Conservation (phyloP, 2,797 vertebrate species). For the Notamacropus eugenii region DNA sequence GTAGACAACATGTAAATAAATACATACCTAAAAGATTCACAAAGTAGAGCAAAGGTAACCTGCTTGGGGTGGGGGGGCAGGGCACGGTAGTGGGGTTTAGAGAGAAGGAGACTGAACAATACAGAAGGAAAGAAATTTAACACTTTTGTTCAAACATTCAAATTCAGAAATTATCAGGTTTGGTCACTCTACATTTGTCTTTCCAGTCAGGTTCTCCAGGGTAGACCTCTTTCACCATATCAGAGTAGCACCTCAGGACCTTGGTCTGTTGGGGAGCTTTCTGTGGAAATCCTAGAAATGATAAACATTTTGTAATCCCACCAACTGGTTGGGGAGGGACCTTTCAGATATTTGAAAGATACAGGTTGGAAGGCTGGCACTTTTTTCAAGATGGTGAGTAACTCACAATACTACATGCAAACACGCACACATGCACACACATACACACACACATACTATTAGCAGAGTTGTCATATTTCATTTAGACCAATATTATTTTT, state of each 20-base stretch:
- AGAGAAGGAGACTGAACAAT: neutral
- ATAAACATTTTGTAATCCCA: neutral
- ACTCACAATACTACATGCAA: neutral
- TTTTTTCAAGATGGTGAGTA: neutral
- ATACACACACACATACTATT: neutral
- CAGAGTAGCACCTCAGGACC: neutral
- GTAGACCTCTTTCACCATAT: neutral
- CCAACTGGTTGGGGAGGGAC: neutral
- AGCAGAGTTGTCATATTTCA: neutral
- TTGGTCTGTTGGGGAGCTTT: neutral
- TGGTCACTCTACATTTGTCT: neutral
- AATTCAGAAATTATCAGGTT: neutral
- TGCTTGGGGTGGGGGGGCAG: rapidly evolving
- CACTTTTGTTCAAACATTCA: neutral
- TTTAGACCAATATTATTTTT: neutral
- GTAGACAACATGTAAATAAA: neutral
- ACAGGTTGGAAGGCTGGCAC: neutral
- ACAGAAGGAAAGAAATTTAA: neutral
- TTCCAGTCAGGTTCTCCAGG: neutral
- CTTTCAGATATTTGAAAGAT: slow-evolving; percentile 38
- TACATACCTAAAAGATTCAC: neutral
- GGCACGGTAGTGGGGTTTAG: neutral
- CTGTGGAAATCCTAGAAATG: neutral
- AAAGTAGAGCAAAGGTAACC: neutral
- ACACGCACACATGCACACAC: neutral